A percentile compares a stretch with the other conserved stretches of the same genome.
phyloP scores from a whole-genome alignment of 1,140 invertebrate species.

The Teleogryllus occipitalis region DNA sequence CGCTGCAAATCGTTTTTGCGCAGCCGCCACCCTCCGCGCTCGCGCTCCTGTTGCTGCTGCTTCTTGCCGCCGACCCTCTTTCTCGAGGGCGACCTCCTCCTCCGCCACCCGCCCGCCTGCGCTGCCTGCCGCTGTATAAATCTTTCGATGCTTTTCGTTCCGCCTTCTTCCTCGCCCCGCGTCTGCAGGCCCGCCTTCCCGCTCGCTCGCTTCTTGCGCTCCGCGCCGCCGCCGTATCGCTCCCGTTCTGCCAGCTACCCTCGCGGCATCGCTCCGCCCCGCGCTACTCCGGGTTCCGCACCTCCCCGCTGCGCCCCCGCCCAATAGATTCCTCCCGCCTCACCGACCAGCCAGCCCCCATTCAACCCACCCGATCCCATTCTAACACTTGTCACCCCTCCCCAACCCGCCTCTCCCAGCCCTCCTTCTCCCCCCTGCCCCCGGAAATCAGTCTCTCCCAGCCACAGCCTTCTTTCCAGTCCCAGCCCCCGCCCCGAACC shows the following conservation, averaged over 20 bases:
- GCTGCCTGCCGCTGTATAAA: neutral
- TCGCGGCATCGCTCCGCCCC: too few relatives aligned
- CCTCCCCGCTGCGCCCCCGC: too few relatives aligned
- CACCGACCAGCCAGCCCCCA: too few relatives aligned
- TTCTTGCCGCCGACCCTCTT: neutral
- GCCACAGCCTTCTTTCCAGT: too few relatives aligned
- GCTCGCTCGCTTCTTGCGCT: neutral
- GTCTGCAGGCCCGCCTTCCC: too few relatives aligned
- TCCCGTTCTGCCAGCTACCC: neutral
- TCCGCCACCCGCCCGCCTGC: neutral
- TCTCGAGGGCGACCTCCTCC: too few relatives aligned
- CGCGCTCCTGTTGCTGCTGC: neutral
- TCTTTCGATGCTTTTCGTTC: neutral
- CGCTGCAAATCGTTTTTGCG: neutral
- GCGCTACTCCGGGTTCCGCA: neutral
- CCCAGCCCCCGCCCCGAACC: too few relatives aligned
- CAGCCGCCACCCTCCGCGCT: neutral
- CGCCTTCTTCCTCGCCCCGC: neutral
- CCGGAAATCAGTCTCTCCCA: too few relatives aligned
- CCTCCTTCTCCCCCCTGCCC: too few relatives aligned
- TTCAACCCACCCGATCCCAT: too few relatives aligned
- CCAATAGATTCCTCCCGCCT: too few relatives aligned
- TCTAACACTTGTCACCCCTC: neutral
- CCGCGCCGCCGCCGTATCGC: neutral
- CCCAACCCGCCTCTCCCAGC: too few relatives aligned